Percentiles rank a stretch among this genome's conserved stretches.
Evolutionary conservation across 2,888 invertebrate genomes (phyloP).

Genomic region (Helleia helle): DNA sequence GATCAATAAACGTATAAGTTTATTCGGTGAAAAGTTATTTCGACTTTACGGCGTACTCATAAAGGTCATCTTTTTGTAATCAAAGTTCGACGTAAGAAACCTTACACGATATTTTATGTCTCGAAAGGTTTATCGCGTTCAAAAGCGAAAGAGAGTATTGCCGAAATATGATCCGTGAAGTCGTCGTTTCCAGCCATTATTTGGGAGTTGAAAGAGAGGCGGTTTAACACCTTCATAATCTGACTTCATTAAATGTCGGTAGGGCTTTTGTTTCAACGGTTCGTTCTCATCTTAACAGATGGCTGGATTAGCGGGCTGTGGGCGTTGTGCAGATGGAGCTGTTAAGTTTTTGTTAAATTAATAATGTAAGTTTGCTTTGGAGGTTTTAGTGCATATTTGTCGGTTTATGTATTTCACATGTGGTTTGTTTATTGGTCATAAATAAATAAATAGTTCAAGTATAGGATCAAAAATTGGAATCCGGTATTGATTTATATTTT

Average conservation of each 20-base stretch:
- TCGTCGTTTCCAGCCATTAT: slow-evolving; percentile 61
- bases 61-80: slow-evolving; percentile 9
- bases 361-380: slow-evolving; percentile 10
- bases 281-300: slow-evolving; percentile 66
- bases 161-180: slow-evolving; percentile 63
- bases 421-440: no score
- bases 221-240: slow-evolving; percentile 74
- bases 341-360: slow-evolving; percentile 7
- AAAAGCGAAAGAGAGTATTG: slow-evolving; percentile 44
- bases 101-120: slow-evolving; percentile 10
- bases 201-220: slow-evolving; percentile 67
- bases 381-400: slow-evolving; percentile 12
- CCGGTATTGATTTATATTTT: no score
- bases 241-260: slow-evolving; percentile 67
- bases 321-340: slow-evolving; percentile 30
- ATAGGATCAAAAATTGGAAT: no score
- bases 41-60: slow-evolving; percentile 8
- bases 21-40: slow-evolving; percentile 6
- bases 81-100: slow-evolving; percentile 7
- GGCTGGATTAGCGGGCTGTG: slow-evolving; percentile 62
- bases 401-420: no score
- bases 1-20: slow-evolving; percentile 6
- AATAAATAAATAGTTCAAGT: no score
- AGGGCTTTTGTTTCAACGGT: slow-evolving; percentile 69
- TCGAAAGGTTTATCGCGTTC: slow-evolving; percentile 34